Evolutionary conservation across 2,888 invertebrate species (phyloP), one percentile per base, ranked within the genome.

Genomic region (Leucoma salicis): DNA sequence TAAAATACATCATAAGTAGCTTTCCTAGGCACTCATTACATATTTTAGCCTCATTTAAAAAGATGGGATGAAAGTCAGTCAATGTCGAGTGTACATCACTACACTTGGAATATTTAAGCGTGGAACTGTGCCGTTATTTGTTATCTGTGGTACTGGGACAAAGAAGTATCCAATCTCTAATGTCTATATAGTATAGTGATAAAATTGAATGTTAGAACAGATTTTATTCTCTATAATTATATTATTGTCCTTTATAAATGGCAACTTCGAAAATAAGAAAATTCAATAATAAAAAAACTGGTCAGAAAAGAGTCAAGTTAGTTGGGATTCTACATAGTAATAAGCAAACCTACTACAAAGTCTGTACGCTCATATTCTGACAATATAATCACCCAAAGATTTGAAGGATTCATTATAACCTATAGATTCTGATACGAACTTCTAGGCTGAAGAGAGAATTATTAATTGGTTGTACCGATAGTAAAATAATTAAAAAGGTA

Each of bases 1-100:
- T 85, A 70, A 82, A 57, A 78, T 85, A 86, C 75, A 82, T 88
- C 87, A 87, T 88, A 88, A 88, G 85, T 87, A 82, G 81, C 76
- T 69, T 83, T 79, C 70, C 82, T 88, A 89, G 88, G 88, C 88
- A 88, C 88, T 87, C 79, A 65, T 21, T 79, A 82, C 63, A 79
- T 68, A 68, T 71, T 74, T 57, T 80, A 85, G 86, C 86, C 83
- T 82, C 79, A 61, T 76, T 64, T 49, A 57, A 57, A 74, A 70
- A 60, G 64, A 63, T 68, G 67, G 66, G 68, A 62, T 63, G 67
- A 71, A 65, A 67, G 61, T 83, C 82, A 76, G 74, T 76, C 72
- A 63, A 70, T 67, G 64, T 66, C 55, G 60, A 47, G 61, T 59
- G 67, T 69, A 76, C 75, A 70, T 68, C 72, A 71, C 68, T 74